phyloP scores from a whole-genome alignment of 2,888 invertebrate genomes.

The Ochlodes sylvanus region DNA sequence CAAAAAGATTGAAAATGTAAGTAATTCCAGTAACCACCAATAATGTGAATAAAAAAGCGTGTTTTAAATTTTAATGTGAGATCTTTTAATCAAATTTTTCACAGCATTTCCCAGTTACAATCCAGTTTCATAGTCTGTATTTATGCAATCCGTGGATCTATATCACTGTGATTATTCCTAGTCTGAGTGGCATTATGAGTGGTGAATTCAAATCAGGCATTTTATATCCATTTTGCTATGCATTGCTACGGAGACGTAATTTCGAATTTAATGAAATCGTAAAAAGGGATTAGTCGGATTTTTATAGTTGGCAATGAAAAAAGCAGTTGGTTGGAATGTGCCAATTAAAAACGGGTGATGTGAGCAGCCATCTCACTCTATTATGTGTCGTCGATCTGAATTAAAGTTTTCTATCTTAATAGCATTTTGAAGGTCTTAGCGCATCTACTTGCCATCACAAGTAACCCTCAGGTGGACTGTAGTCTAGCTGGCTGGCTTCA shows the following conservation, averaged over 20 bases:
- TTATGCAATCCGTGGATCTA: background rate
- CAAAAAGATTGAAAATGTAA: no score
- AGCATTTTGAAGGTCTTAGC: conserved; percentile 21
- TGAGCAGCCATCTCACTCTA: conserved; percentile 3
- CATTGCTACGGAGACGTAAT: conserved; percentile 47
- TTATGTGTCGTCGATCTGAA: conserved; percentile 27
- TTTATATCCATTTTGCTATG: conserved; percentile 50
- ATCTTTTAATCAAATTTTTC: no score
- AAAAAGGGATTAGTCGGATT: conserved; percentile 49
- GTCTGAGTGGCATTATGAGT: background rate
- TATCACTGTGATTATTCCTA: conserved; percentile 1
- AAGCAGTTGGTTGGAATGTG: conserved; percentile 41
- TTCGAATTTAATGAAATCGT: conserved; percentile 52
- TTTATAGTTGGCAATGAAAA: conserved; percentile 50
- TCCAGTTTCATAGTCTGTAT: no score
- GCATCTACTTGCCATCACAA: no score
- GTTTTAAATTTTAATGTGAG: no score
- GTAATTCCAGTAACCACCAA: no score
- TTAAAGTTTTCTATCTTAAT: conserved; percentile 22
- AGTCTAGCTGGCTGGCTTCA: no score
- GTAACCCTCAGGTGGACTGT: no score
- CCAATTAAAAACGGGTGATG: conserved; percentile 38
- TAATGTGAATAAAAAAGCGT: no score
- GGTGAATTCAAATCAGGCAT: conserved; percentile 43
- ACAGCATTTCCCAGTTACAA: no score